Conservation (phyloP, 1,140 invertebrate species). For the Cydia pomonella region DNA sequence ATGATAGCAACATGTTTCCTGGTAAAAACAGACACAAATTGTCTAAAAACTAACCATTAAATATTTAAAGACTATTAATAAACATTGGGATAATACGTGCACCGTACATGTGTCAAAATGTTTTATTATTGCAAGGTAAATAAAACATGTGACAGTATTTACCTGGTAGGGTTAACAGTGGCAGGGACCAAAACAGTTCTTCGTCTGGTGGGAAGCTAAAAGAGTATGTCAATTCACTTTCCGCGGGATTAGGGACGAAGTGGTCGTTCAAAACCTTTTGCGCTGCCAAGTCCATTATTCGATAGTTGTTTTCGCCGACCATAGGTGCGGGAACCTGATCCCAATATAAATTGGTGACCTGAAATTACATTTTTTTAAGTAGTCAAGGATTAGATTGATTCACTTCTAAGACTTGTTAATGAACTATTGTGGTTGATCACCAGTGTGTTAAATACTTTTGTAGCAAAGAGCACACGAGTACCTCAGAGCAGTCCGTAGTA, state of each 20-base stretch:
- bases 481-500: slow-evolving; percentile 86
- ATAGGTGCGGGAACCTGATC: slow-evolving; percentile 63
- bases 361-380: slow-evolving; percentile 28
- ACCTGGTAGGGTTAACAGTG: slow-evolving; percentile 51
- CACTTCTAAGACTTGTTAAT: slow-evolving; percentile 16
- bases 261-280: slow-evolving; percentile 59
- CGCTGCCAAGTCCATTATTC: slow-evolving; percentile 58
- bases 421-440: neutral
- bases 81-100: too few relatives aligned
- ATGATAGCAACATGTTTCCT: slow-evolving; percentile 94
- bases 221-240: slow-evolving; percentile 66
- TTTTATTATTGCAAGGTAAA: too few relatives aligned
- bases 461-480: neutral
- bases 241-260: slow-evolving; percentile 57
- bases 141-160: neutral
- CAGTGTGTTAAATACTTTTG: too few relatives aligned
- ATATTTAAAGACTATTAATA: too few relatives aligned
- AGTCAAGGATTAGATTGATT: slow-evolving; percentile 4
- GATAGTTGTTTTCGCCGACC: slow-evolving; percentile 62
- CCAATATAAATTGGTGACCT: slow-evolving; percentile 60
- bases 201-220: slow-evolving; percentile 54
- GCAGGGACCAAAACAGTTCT: slow-evolving; percentile 69
- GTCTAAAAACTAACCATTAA: too few relatives aligned
- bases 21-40: slow-evolving; percentile 39
- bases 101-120: too few relatives aligned